These are phyloP conservation scores for Anoncus sp. DNA, from an alignment of 2,888 invertebrate species.

Conservation along the genomic window DNA sequence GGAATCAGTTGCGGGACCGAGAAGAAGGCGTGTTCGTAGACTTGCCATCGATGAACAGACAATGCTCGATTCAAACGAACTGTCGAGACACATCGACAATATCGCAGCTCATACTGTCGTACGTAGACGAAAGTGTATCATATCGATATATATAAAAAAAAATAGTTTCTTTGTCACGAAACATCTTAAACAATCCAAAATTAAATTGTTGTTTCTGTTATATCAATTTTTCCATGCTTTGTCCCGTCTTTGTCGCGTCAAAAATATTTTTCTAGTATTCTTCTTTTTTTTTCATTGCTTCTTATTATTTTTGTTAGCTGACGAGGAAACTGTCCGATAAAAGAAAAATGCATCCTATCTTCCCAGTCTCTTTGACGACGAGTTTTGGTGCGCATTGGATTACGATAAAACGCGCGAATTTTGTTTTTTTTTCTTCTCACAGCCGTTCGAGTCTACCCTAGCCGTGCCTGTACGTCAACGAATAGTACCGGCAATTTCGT, in stretches of 20 bases:
- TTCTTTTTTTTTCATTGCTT: too few species aligned
- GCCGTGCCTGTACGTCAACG: background rate
- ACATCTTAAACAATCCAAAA: too few species aligned
- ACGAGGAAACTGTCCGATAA: too few species aligned
- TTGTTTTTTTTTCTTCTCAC: background rate
- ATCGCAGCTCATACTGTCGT: slow-evolving; percentile 22
- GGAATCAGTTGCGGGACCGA: background rate
- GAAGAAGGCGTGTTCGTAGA: background rate
- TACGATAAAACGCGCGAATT: background rate
- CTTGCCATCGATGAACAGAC: slow-evolving; percentile 17
- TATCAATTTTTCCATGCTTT: too few species aligned
- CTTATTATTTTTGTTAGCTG: too few species aligned
- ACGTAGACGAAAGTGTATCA: background rate
- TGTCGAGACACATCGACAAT: background rate
- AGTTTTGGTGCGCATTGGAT: too few species aligned
- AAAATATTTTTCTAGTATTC: too few species aligned
- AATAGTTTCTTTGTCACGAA: too few species aligned
- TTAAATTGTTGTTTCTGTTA: too few species aligned
- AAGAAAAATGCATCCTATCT: too few species aligned
- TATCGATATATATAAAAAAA: background rate
- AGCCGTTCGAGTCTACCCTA: background rate
- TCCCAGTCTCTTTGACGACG: too few species aligned
- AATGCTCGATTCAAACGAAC: background rate
- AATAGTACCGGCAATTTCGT: background rate
- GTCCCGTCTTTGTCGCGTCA: too few species aligned